A percentile compares a stretch with the other conserved stretches of the same genome.
phyloP scores from a whole-genome alignment of 2,113 vertebrate species.

The Oreochromis tanganicae region DNA sequence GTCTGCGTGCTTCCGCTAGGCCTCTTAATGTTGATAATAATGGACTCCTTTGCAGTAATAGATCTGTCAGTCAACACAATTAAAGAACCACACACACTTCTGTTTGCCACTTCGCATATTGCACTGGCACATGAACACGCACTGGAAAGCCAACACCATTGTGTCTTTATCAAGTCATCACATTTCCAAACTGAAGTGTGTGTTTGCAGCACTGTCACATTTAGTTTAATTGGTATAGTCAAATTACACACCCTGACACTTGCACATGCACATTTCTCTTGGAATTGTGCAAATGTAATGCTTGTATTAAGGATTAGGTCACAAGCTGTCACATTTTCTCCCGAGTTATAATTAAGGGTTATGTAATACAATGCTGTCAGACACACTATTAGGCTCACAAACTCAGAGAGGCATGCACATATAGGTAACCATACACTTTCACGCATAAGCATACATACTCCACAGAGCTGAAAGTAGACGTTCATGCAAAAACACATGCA shows the following conservation, averaged over 20 bases:
- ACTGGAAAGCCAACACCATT: neutral
- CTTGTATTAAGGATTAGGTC: slow-evolving; percentile 61
- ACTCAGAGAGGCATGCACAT: neutral
- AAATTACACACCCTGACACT: neutral
- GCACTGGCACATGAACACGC: neutral
- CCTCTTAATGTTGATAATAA: slow-evolving; percentile 61
- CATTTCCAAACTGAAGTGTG: slow-evolving; percentile 9
- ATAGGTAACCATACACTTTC: neutral
- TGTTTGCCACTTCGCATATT: neutral
- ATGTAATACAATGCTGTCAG: slow-evolving; percentile 41
- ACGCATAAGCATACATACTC: neutral
- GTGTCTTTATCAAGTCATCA: slow-evolving; percentile 31
- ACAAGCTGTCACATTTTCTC: slow-evolving; percentile 65
- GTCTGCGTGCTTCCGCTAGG: slow-evolving; percentile 20
- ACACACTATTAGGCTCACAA: neutral
- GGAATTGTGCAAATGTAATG: slow-evolving; percentile 51
- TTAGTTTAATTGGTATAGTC: slow-evolving; percentile 24
- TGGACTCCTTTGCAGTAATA: slow-evolving; percentile 46
- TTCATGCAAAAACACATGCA: neutral
- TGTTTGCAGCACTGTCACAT: slow-evolving; percentile 34
- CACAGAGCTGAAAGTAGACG: neutral
- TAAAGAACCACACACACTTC: slow-evolving; percentile 27
- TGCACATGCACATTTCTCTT: neutral
- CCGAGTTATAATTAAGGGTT: slow-evolving; percentile 59
- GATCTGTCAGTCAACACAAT: slow-evolving; percentile 59